These are phyloP conservation scores for Ornithoptera alexandrae DNA, from an alignment of 2,888 invertebrate genomes.

Conservation along the genomic window DNA sequence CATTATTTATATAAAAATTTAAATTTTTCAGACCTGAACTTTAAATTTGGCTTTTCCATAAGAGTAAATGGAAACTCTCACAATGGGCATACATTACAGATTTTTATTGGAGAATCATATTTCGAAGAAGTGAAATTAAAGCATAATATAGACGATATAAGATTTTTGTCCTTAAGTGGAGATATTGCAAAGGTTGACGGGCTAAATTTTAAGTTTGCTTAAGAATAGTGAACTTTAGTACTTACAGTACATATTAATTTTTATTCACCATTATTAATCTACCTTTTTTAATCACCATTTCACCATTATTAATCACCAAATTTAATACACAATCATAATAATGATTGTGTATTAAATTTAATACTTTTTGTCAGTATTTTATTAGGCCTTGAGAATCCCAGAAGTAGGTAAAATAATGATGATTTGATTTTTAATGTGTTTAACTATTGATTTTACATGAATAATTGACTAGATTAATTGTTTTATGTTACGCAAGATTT, in stretches of 20 bases:
- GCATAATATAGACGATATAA: conserved; percentile 49
- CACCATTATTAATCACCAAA: neutral
- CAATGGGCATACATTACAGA: conserved; percentile 33
- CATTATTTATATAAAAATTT: neutral
- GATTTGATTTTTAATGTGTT: neutral
- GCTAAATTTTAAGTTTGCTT: conserved; percentile 49
- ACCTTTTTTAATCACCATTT: neutral
- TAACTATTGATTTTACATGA: neutral
- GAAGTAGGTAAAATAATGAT: neutral
- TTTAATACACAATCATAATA: too few species aligned
- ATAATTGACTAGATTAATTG: neutral
- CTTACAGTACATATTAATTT: neutral
- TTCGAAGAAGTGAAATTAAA: conserved; percentile 42
- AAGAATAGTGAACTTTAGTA: conserved; percentile 19
- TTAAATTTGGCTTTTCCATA: conserved; percentile 33
- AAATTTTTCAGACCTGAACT: conserved; percentile 43
- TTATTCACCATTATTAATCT: neutral
- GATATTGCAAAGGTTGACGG: conserved; percentile 48
- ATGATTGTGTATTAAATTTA: too few species aligned
- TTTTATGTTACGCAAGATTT: conserved; percentile 10
- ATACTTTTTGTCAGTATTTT: too few species aligned
- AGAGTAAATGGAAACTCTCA: conserved; percentile 18
- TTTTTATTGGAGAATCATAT: conserved; percentile 39
- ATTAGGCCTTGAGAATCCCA: too few species aligned
- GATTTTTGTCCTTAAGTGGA: conserved; percentile 51